phyloP scores from a whole-genome alignment of 1,140 invertebrate species.

The Euborellia annulipes region DNA sequence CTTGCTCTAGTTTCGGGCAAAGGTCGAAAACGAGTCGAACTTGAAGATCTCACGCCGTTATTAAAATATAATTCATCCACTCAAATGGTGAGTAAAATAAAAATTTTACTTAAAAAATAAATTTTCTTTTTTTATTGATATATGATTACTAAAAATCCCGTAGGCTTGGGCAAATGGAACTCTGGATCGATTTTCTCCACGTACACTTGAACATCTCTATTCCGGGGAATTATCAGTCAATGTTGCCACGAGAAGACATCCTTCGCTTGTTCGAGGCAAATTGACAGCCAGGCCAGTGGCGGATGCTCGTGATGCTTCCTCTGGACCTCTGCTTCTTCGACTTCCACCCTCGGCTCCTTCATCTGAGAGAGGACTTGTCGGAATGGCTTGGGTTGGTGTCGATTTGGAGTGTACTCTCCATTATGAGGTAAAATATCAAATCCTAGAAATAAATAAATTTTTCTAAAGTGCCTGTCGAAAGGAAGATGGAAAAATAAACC shows the following conservation, averaged over 20 bases:
- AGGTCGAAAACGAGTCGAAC: slow-evolving; percentile 43
- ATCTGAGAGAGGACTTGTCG: slow-evolving; percentile 31
- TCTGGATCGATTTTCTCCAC: slow-evolving; percentile 42
- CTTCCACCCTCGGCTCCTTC: slow-evolving; percentile 25
- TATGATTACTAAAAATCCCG: too few relatives aligned
- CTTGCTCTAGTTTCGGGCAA: slow-evolving; percentile 54
- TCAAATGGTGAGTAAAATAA: too few relatives aligned
- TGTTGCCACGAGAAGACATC: slow-evolving; percentile 40
- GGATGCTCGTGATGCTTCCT: slow-evolving; percentile 47
- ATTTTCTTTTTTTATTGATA: too few relatives aligned
- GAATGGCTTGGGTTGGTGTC: slow-evolving; percentile 63
- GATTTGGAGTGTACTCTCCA: slow-evolving; percentile 67
- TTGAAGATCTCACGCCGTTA: slow-evolving; percentile 48
- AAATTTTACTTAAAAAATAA: too few relatives aligned
- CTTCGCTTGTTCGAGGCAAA: slow-evolving; percentile 40
- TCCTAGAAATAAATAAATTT: too few relatives aligned
- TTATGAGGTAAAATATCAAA: slow-evolving; percentile 71
- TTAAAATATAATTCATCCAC: slow-evolving; percentile 25
- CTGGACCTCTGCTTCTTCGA: slow-evolving; percentile 45
- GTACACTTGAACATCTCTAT: slow-evolving; percentile 61
- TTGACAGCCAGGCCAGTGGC: slow-evolving; percentile 49
- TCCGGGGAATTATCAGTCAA: slow-evolving; percentile 58
- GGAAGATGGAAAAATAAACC: not conserved
- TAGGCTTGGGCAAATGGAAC: slow-evolving; percentile 47
- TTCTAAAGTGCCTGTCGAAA: too few relatives aligned